These are phyloP conservation scores for Drosophila willistoni DNA, from an alignment of 1,140 invertebrate genomes.

Conservation along the genomic window DNA sequence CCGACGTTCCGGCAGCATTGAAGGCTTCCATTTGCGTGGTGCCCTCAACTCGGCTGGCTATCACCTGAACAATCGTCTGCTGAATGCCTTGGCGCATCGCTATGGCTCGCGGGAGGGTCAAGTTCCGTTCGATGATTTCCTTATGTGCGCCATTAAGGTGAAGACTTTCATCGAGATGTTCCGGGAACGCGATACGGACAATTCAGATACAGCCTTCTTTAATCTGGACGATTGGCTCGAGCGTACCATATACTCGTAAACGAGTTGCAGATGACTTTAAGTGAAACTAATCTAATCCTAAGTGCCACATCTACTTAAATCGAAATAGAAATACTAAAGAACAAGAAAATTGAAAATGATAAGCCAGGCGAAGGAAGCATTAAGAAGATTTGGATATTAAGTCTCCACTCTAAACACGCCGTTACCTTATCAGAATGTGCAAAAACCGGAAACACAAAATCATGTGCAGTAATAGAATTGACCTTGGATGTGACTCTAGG, in stretches of 20 bases:
- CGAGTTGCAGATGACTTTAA: conserved; percentile 31
- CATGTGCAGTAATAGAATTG: conserved; percentile 57
- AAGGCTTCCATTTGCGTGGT: conserved; percentile 92
- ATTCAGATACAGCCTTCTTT: conserved; percentile 90
- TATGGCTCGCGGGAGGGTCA: conserved; percentile 93
- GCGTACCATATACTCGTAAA: conserved; percentile 89
- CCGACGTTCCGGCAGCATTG: conserved; percentile 91
- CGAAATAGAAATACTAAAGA: conserved; percentile 26
- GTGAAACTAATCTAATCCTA: conserved; percentile 61
- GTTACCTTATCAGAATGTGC: conserved; percentile 43
- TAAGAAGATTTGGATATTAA: conserved; percentile 28
- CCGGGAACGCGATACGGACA: conserved; percentile 88
- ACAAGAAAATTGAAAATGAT: conserved; percentile 22
- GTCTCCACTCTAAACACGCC: conserved; percentile 6
- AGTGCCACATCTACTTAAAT: conserved; percentile 72
- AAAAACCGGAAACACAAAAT: conserved; percentile 53
- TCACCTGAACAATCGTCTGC: conserved; percentile 93
- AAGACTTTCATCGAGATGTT: conserved; percentile 97
- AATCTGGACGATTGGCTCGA: conserved; percentile 94
- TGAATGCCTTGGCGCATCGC: conserved; percentile 94
- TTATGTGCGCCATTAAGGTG: conserved; percentile 95
- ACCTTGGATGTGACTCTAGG: conserved; percentile 54
- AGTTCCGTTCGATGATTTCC: conserved; percentile 96
- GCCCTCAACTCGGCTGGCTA: conserved; percentile 95
- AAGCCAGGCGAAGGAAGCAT: conserved; percentile 36